phyloP scores from a whole-genome alignment of 2,797 vertebrate species.

The Pygocentrus nattereri region DNA sequence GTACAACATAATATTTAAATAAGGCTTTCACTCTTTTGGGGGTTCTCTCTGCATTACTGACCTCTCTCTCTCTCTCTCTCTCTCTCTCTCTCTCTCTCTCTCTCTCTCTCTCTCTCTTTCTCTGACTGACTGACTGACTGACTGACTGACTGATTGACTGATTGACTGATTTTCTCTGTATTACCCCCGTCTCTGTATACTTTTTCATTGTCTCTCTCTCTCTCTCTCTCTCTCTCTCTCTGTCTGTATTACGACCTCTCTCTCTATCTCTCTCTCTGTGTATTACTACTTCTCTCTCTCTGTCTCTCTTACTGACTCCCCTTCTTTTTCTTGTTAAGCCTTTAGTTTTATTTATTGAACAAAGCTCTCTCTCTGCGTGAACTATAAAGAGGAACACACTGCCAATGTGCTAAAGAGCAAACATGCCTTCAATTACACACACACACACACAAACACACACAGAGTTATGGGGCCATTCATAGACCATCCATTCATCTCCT shows the following conservation, averaged over 20 bases:
- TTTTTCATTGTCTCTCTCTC: neutral
- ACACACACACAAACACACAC: neutral
- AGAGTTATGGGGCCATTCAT: too few species aligned
- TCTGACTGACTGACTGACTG: too few species aligned
- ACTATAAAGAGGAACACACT: conserved; percentile 33
- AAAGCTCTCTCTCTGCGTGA: conserved; percentile 30
- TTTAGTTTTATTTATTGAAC: conserved; percentile 56
- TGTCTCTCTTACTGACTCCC: too few species aligned
- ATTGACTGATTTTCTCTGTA: too few species aligned
- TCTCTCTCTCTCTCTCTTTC: neutral
- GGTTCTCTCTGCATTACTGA: conserved; percentile 2
- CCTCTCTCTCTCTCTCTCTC: too few species aligned
- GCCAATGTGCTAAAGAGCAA: conserved; percentile 50
- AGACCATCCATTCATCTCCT: too few species aligned
- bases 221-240: too few species aligned
- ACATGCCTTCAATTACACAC: conserved; percentile 42
- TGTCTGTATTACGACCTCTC: neutral
- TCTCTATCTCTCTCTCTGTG: neutral
- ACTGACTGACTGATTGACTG: too few species aligned
- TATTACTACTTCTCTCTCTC: neutral
- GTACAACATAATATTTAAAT: conserved; percentile 40
- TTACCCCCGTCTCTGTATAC: too few species aligned
- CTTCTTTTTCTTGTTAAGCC: conserved; percentile 1
- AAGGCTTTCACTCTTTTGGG: conserved; percentile 9
- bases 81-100: neutral